Evolutionary conservation across 2,888 invertebrate species (phyloP).

Genomic region (Hetaerina titia): DNA sequence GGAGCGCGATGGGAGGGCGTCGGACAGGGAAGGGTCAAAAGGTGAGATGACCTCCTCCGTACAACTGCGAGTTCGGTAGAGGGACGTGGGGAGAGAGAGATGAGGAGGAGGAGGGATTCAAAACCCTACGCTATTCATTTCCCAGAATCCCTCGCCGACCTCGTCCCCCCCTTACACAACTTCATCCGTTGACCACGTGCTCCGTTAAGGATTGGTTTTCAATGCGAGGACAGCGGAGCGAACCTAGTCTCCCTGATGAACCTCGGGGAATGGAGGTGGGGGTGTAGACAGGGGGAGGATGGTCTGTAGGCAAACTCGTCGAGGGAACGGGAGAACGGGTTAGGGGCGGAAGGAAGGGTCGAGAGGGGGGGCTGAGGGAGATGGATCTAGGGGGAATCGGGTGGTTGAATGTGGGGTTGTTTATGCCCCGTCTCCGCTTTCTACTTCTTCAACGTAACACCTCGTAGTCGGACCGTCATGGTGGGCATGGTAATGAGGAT

Average conservation of each 20-base stretch:
- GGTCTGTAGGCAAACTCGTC: neutral
- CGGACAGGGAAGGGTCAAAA: constrained; percentile 6
- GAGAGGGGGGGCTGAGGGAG: neutral
- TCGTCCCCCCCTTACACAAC: constrained; percentile 14
- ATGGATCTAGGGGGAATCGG: neutral
- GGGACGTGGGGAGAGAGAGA: neutral
- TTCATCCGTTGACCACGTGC: neutral
- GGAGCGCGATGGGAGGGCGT: too few species aligned
- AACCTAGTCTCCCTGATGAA: neutral
- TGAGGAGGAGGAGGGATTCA: neutral
- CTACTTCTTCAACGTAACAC: neutral
- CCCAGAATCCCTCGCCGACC: constrained; percentile 5
- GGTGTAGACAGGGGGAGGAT: neutral
- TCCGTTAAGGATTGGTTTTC: constrained; percentile 49
- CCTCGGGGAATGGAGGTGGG: neutral
- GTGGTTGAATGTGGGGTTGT: neutral
- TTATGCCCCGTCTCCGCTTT: neutral
- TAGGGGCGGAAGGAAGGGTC: neutral
- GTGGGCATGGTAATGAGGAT: neutral
- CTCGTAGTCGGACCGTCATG: neutral
- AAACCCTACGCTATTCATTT: constrained; percentile 22
- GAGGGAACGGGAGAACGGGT: too few species aligned
- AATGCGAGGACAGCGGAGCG: neutral
- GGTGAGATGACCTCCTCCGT: constrained; percentile 29
- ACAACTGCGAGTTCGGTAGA: neutral